phyloP scores from a whole-genome alignment of 2,888 invertebrate species.

The Ctenicera cuprea region DNA sequence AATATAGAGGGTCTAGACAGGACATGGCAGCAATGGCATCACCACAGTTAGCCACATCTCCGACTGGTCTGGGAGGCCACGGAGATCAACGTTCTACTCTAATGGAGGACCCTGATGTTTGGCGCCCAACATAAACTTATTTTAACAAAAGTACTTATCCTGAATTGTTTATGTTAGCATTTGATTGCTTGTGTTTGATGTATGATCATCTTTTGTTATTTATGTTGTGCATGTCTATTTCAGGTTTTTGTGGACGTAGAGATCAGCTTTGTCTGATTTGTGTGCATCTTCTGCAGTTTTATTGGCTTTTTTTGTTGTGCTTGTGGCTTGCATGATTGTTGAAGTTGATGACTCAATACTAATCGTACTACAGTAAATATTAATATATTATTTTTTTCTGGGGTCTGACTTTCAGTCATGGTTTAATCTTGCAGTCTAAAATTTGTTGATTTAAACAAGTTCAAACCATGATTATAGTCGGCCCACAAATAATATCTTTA shows the following conservation, averaged over 20 bases:
- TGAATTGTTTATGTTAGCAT: conserved; percentile 28
- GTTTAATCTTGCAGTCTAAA: too few relatives aligned
- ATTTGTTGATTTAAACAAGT: too few relatives aligned
- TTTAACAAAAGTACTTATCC: conserved; percentile 65
- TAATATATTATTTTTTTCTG: too few relatives aligned
- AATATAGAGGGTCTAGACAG: conserved; percentile 85
- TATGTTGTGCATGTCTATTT: conserved; percentile 11
- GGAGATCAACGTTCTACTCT: conserved; percentile 87
- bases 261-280: too few relatives aligned
- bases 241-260: neutral
- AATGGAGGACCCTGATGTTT: conserved; percentile 95
- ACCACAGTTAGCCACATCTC: conserved; percentile 77
- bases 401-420: too few relatives aligned
- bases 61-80: conserved; percentile 73
- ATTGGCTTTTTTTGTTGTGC: too few relatives aligned
- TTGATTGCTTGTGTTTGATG: conserved; percentile 16
- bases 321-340: too few relatives aligned
- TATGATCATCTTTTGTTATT: neutral
- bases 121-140: conserved; percentile 90
- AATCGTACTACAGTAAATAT: too few relatives aligned
- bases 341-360: too few relatives aligned
- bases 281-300: too few relatives aligned
- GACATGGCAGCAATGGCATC: conserved; percentile 90
- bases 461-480: too few relatives aligned
- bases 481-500: too few relatives aligned